A percentile compares a stretch with the other conserved stretches of the same genome.
Conservation (phyloP, 2,888 invertebrate species). For the Heliconius erato region DNA sequence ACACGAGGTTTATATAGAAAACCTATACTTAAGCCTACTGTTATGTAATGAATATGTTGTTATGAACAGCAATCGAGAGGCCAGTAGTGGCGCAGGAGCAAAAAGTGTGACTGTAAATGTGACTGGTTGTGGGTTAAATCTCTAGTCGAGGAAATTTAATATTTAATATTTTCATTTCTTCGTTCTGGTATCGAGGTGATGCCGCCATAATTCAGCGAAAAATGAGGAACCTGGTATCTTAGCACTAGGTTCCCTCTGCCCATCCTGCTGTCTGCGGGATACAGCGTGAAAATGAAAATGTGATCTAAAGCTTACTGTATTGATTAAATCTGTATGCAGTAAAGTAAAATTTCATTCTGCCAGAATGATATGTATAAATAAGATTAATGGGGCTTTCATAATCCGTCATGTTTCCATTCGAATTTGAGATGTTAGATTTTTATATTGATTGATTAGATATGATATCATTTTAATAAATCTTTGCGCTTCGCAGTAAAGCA, state of each 20-base stretch:
- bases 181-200: too few relatives aligned
- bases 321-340: not conserved
- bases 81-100: too few relatives aligned
- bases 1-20: not conserved
- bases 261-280: too few relatives aligned
- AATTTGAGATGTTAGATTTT: not conserved
- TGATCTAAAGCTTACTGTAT: not conserved
- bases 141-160: too few relatives aligned
- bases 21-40: not conserved
- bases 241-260: too few relatives aligned
- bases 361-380: not conserved
- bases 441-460: too few relatives aligned
- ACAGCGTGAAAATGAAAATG: too few relatives aligned
- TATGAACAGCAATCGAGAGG: not conserved
- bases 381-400: constrained; percentile 23
- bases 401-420: constrained; percentile 4
- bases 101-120: too few relatives aligned
- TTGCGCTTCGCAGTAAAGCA: not conserved
- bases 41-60: not conserved
- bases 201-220: too few relatives aligned
- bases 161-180: too few relatives aligned
- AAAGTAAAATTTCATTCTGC: not conserved
- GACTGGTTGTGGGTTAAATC: too few relatives aligned
- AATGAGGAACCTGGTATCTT: too few relatives aligned
- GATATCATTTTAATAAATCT: not conserved